Evolutionary conservation across 2,113 vertebrate species (phyloP), one percentile per base, ranked within the genome.

Genomic region (Maccullochella peelii): DNA sequence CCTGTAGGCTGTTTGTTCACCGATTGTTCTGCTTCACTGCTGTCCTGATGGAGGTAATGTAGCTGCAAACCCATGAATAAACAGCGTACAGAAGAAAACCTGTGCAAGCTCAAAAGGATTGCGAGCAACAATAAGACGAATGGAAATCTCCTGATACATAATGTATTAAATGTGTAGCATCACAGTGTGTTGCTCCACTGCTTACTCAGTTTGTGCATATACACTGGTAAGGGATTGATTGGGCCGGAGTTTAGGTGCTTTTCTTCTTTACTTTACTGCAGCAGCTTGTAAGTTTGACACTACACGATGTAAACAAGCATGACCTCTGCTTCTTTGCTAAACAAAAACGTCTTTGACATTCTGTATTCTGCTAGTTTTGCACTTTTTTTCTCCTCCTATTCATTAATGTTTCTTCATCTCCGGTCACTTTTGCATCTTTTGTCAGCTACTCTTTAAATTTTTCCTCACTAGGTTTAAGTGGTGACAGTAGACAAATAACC

Each of bases 401-500:
- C 84, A 91, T 91, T 81, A 86, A 88, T 94, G 89, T 91, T 90
- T 91, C 79, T 93, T 92, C 91, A 93, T 90, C 91, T 93, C 62
- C 79, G 62, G 89, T 94, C 92, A 94, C 93, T 90, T 91, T 89
- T 92, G 88, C 95, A 94, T 91, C 88, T 80, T 87, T 92, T 95
- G 93, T 95, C 93, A 95, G 94, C 93, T 93, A 77, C 92, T 96
- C 82, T 95, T 92, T 94, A 94, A 94, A 94, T 96, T 89, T 96
- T 92, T 96, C 94, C 94, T 95, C 93, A 95, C 94, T 95, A 97
- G 96, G 96, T 96, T 92, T 97, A 96, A 96, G 86, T 96, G 95
- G 90, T 95, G 95, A 95, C 94, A 92, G 92, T 96, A 96, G 94
- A 95, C 94, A 95, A 95, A 95, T 96, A 95, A 95, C 94, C 93